A percentile compares a stretch with the other conserved stretches of the same genome.
These are phyloP conservation scores for Megastigmus dorsalis DNA, from an alignment of 2,888 invertebrate species.

Conservation along the genomic window DNA sequence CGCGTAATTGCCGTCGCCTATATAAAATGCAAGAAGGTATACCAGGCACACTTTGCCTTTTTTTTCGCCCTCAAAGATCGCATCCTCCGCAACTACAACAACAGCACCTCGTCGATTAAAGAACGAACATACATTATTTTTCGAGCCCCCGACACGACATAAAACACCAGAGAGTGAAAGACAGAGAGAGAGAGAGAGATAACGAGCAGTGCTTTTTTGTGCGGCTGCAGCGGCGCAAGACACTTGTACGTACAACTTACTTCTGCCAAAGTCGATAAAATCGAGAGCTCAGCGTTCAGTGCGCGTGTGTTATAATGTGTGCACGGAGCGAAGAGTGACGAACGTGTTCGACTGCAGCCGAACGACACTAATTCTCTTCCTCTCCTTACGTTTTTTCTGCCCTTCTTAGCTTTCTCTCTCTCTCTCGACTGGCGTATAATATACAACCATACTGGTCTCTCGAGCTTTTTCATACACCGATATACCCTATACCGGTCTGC, in stretches of 20 bases:
- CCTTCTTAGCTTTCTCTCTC: not conserved
- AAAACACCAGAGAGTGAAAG: too few relatives aligned
- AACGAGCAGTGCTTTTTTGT: not conserved
- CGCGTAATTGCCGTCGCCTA: not conserved
- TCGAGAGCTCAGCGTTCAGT: too few relatives aligned
- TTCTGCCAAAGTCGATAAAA: constrained; percentile 39
- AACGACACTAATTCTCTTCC: constrained; percentile 34
- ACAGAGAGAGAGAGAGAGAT: too few relatives aligned
- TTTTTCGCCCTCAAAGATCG: not conserved
- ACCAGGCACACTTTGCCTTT: not conserved
- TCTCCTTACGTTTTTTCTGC: too few relatives aligned
- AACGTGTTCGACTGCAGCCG: not conserved
- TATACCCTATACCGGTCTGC: not conserved
- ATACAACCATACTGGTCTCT: too few relatives aligned
- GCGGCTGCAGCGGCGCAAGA: not conserved
- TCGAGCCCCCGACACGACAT: not conserved
- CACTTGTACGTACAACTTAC: constrained; percentile 13
- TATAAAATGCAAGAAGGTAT: not conserved
- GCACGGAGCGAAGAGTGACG: not conserved
- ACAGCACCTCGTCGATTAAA: constrained; percentile 10
- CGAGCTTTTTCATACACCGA: too few relatives aligned
- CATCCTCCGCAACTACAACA: constrained; percentile 9
- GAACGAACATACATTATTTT: constrained; percentile 1
- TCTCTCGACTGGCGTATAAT: too few relatives aligned
- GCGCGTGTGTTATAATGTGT: too few relatives aligned